Percentiles rank a stretch among this genome's conserved stretches.
Evolutionary conservation across 2,113 vertebrate genomes (phyloP).

Genomic region (Tragelaphus imberbis): DNA sequence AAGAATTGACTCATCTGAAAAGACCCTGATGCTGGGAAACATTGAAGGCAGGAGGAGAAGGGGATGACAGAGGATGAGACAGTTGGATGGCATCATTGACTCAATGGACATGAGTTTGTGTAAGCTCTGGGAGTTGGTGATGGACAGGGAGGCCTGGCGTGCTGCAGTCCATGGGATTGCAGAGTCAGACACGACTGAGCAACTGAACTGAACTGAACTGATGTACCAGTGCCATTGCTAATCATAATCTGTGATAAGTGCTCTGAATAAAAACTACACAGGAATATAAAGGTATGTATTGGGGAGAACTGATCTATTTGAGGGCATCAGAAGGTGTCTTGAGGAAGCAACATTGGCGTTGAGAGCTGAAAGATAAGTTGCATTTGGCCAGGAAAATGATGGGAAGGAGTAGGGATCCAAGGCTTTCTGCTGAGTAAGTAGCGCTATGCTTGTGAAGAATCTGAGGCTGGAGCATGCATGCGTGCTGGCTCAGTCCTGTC

Average conservation of each 20-base stretch:
- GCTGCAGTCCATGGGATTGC: neutral
- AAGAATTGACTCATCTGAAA: neutral
- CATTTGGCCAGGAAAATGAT: neutral
- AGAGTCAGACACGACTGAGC: neutral
- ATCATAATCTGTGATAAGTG: neutral
- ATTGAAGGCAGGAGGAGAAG: neutral
- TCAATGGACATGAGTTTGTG: neutral
- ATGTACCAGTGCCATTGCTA: neutral
- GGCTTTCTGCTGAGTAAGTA: neutral
- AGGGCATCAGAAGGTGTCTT: neutral
- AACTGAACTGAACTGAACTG: neutral
- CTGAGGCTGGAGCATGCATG: neutral
- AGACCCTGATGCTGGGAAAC: neutral
- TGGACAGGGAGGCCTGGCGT: neutral
- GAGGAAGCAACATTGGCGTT: neutral
- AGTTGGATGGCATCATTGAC: neutral
- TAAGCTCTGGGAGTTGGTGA: neutral
- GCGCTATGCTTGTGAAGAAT: neutral
- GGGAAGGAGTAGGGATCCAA: neutral
- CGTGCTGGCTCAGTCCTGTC: neutral
- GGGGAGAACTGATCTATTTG: neutral
- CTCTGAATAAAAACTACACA: neutral
- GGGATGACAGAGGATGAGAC: neutral
- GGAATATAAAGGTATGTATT: neutral
- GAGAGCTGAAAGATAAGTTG: neutral